Evolutionary conservation across 2,797 vertebrate genomes (phyloP), one percentile per base, ranked within the genome.

Genomic region (Pseudomugil gertrudae): DNA sequence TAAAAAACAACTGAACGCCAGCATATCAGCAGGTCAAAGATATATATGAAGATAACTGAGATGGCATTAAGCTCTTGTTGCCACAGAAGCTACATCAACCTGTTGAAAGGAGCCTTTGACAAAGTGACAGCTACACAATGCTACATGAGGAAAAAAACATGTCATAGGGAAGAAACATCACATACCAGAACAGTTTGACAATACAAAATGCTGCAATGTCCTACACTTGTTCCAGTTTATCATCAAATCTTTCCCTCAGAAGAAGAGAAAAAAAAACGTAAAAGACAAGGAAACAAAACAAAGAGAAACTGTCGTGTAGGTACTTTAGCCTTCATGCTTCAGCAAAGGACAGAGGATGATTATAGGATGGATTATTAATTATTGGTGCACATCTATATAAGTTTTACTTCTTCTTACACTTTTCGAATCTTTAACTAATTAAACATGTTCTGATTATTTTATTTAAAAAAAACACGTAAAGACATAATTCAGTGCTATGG

Each of bases 1-100:
- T 74, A 59, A 79, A 55, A 45, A 54, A 35, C 73, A 74, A 32
- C 30, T 57, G 47, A 71, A 75, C 69, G 74, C 76, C 77, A 1
- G 58, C 30, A 72, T 50, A 40, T 65, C n/a, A 74, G 57, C 52
- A 66, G 45, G 65, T 24, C 45, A 6, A 53, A 66, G 52, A 35
- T 2, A 4, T 13, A 6, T 17, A 5, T 13, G 19, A 33, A 4
- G 60, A 69, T 30, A 30, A 52, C 14, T 7, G 7, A 40, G 38
- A 19, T 40, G 38, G 38, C 17, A 19, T 40, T 19, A 7, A 40
- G 38, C 36, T 15, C 36, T 2, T 14, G 36, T 15, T 40, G 36
- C 38, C 17, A 3, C 7, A 15, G 45, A 17, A 19, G 21, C 14
- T 27, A 38, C 1, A 57, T 11, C 0, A 57, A 67, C 9, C 66